phyloP scores from a whole-genome alignment of 2,113 vertebrate genomes.

The Tetraodon nigroviridis region DNA sequence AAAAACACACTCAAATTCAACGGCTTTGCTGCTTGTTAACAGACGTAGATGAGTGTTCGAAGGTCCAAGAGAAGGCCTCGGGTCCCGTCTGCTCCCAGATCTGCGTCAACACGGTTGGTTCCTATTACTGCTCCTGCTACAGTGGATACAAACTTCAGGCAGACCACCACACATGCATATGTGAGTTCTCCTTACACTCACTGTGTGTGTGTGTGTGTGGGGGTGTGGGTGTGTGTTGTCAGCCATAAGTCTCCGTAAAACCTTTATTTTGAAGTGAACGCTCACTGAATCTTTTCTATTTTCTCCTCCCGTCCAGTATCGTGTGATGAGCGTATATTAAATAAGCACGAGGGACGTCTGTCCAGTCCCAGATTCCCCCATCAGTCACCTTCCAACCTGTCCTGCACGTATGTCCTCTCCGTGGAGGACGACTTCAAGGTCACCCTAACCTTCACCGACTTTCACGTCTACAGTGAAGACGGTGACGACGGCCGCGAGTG shows the following conservation, averaged over 20 bases:
- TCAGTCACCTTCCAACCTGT: constrained; percentile 31
- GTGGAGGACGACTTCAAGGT: constrained; percentile 48
- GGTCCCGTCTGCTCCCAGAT: constrained; percentile 76
- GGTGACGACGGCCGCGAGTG: constrained; percentile 34
- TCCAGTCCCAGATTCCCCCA: constrained; percentile 59
- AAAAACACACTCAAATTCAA: background rate
- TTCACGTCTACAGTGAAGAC: constrained; percentile 51
- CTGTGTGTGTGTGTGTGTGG: background rate
- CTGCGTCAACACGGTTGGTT: constrained; percentile 83
- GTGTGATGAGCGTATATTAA: constrained; percentile 46
- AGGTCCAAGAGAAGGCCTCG: constrained; percentile 24
- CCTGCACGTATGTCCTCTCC: constrained; percentile 56
- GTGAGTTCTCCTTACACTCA: constrained; percentile 56
- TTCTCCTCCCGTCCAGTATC: constrained; percentile 32
- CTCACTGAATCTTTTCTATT: background rate
- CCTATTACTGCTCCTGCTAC: constrained; percentile 82
- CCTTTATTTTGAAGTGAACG: background rate
- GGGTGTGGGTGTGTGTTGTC: too few relatives aligned
- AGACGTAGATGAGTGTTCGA: constrained; percentile 53
- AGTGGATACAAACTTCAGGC: constrained; percentile 76
- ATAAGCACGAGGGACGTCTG: constrained; percentile 48
- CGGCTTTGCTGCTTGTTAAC: background rate
- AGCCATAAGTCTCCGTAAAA: background rate
- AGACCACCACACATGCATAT: constrained; percentile 74
- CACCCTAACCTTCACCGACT: constrained; percentile 54